Percentiles rank a stretch among this genome's conserved stretches.
These are phyloP conservation scores for Psettodes erumei DNA, from an alignment of 2,113 vertebrate genomes.

Conservation along the genomic window DNA sequence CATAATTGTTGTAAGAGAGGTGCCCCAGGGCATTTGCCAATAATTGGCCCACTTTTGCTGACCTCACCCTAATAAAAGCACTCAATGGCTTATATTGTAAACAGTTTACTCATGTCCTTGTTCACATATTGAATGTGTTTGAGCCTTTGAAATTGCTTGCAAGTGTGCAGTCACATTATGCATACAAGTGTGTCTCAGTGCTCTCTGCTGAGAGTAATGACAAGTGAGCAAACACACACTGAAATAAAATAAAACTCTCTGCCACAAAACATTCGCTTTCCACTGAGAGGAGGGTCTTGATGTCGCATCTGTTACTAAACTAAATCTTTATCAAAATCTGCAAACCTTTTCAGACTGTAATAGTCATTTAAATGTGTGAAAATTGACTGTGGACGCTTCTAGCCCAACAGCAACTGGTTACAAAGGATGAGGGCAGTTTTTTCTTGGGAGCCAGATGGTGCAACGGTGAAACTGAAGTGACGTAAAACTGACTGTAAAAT, in stretches of 20 bases:
- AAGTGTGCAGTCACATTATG: constrained; percentile 12
- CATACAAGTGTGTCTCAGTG: constrained; percentile 1
- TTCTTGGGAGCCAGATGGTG: constrained; percentile 11
- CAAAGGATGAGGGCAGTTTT: background rate
- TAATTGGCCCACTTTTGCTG: background rate
- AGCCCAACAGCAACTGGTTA: constrained; percentile 9
- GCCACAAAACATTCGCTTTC: background rate
- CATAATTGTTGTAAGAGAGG: background rate
- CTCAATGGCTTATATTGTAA: background rate
- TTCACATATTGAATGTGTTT: background rate
- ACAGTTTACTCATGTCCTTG: background rate
- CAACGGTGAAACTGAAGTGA: constrained; percentile 6
- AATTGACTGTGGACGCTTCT: background rate
- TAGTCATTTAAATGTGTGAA: constrained; percentile 2
- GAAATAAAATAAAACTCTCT: constrained; percentile 6
- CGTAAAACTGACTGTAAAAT: constrained; percentile 21
- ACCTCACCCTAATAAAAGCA: background rate
- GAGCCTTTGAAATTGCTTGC: constrained; percentile 17
- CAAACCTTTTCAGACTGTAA: constrained; percentile 17
- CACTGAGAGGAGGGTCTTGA: background rate
- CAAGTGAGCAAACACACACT: background rate
- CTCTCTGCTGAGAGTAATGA: background rate
- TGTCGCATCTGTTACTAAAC: background rate
- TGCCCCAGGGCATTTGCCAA: background rate
- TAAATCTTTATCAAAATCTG: background rate